Base-by-base conservation (phyloP, 2,888 invertebrate genomes). In the Lasiommata megera region DNA sequence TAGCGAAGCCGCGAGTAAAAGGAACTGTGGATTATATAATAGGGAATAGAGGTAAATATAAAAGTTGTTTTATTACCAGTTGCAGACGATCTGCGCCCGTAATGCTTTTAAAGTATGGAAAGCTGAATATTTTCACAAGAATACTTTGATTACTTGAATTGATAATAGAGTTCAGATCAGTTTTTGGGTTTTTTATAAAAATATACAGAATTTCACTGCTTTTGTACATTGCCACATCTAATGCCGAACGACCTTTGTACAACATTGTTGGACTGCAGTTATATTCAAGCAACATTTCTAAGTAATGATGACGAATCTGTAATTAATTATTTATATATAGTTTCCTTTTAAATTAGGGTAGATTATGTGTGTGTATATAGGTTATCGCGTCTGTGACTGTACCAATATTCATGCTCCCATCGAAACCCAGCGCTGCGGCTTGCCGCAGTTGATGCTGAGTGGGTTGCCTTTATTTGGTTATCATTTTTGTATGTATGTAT, bases 101-200 rank as follows among this genome's bases (percentile, higher is more conserved):
- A n/a, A 82, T 54, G 1, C 65, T 71, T 62, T 67, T 81, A 62
- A 76, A 84, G 62, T 73, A 86, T 1, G 77, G 68, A 3, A 72
- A 51, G 9, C 68, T 65, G 56, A 89, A 87, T 68, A 86, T 78
- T 66, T 88, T 88, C 0, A 81, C 69, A 3, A 89, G 73, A 36
- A 84, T 68, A 7, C 70, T 82, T 56, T 89, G 84, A 55, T 84
- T 79, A 0, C 47, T 29, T 7, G 74, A 67, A 64, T 88, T 88
- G 46, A 88, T 88, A 6, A 72, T 36, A 0, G 72, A 72, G 56
- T 89, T 88, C 0, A 88, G 71, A 56, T 88, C 64, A 0, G 76
- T 80, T 36, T 64, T 69, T 0, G 80, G 72, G 62, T 69, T 75
- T 56, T 72, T 75, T n/a, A 88, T 67, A 53, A 89, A 81, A 23